Conservation (phyloP, 2,113 vertebrate species). For the Microtus pennsylvanicus region DNA sequence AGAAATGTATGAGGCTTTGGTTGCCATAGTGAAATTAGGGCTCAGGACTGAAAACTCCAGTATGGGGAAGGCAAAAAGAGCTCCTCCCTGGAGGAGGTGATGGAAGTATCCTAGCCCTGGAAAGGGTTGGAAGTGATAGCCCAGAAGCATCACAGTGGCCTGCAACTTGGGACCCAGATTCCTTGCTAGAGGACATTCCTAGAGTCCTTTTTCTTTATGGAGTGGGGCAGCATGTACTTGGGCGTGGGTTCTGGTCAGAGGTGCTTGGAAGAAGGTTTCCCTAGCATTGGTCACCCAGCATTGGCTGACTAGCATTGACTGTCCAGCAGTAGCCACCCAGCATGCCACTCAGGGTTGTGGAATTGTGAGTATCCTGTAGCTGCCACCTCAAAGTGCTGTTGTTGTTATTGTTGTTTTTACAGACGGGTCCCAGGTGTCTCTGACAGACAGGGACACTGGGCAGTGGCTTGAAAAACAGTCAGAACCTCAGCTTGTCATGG, state of each 20-base stretch:
- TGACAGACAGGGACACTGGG: not conserved
- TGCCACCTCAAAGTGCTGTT: not conserved
- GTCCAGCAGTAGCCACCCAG: not conserved
- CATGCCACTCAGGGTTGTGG: not conserved
- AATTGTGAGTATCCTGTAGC: not conserved
- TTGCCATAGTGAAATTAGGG: not conserved
- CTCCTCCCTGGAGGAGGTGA: conserved; percentile 37
- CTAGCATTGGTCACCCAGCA: not conserved
- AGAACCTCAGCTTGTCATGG: not conserved
- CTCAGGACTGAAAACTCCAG: not conserved
- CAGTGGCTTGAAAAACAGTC: not conserved
- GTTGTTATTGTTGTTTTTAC: not conserved
- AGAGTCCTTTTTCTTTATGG: not conserved
- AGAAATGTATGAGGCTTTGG: not conserved
- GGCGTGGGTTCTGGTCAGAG: no score
- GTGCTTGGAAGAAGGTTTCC: no score
- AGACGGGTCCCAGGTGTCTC: not conserved
- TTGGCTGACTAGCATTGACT: not conserved
- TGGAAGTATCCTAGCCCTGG: not conserved
- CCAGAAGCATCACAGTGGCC: not conserved
- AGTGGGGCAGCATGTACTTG: not conserved
- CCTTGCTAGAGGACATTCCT: not conserved
- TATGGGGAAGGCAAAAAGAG: not conserved
- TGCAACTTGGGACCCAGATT: not conserved
- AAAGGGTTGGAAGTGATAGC: not conserved